Percentiles rank a stretch among this genome's conserved stretches.
Conservation (phyloP, 2,888 invertebrate genomes). For the Polymixis lichenea region DNA sequence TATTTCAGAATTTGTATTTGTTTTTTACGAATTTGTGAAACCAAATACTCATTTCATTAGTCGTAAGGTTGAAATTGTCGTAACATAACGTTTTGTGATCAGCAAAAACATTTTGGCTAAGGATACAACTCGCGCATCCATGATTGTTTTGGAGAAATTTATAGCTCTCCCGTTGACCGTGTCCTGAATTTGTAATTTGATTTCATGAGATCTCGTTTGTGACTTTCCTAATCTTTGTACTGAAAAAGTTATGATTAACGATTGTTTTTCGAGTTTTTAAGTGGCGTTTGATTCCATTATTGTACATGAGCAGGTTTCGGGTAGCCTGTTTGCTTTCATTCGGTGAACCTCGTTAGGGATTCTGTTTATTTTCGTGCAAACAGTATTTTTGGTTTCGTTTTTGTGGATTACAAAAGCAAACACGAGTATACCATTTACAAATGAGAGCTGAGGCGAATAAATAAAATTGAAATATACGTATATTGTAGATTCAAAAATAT, state of each 20-base stretch:
- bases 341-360: constrained; percentile 52
- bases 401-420: constrained; percentile 50
- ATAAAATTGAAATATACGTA: constrained; percentile 36
- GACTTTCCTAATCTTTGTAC: constrained; percentile 70
- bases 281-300: constrained; percentile 67
- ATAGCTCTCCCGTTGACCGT: constrained; percentile 74
- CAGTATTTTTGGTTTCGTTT: constrained; percentile 38
- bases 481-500: constrained; percentile 12
- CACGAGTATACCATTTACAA: constrained; percentile 40
- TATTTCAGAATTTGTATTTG: too few relatives aligned
- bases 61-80: constrained; percentile 67
- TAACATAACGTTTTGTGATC: constrained; percentile 60
- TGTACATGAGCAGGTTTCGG: constrained; percentile 60
- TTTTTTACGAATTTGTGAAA: constrained; percentile 58
- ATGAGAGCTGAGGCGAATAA: constrained; percentile 32
- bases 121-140: constrained; percentile 71
- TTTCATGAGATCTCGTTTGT: constrained; percentile 74
- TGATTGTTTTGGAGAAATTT: constrained; percentile 81
- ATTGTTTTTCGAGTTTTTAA: constrained; percentile 64
- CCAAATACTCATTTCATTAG: constrained; percentile 57
- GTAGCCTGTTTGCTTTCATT: constrained; percentile 57
- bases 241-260: constrained; percentile 67
- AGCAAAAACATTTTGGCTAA: constrained; percentile 66
- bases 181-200: constrained; percentile 81
- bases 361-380: constrained; percentile 49